These are phyloP conservation scores for Microcebus tavaratra DNA, from an alignment of 2,113 vertebrate genomes.

Conservation along the genomic window DNA sequence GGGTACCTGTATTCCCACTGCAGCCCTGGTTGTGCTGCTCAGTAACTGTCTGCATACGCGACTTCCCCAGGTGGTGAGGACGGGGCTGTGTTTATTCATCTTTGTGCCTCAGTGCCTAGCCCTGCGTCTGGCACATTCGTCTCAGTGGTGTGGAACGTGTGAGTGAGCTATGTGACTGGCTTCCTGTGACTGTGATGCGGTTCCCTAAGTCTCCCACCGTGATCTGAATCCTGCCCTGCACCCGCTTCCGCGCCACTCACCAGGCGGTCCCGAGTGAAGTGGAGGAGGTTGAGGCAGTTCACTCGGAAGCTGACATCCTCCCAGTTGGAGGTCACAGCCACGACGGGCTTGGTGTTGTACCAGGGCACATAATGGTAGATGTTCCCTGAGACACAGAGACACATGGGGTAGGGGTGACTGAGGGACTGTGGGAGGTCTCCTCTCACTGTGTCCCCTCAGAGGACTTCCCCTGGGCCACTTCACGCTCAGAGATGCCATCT, in stretches of 20 bases:
- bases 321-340: constrained; percentile 81
- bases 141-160: background rate
- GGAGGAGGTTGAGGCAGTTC: constrained; percentile 79
- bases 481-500: background rate
- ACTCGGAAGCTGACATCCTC: constrained; percentile 79
- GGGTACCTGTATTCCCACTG: background rate
- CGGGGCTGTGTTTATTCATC: background rate
- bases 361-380: constrained; percentile 84
- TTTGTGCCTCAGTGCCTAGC: background rate
- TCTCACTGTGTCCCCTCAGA: background rate
- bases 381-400: constrained; percentile 74
- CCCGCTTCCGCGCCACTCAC: constrained; percentile 67
- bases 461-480: background rate
- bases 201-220: background rate
- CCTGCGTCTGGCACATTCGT: background rate
- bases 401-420: background rate
- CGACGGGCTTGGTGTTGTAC: constrained; percentile 83
- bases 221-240: background rate
- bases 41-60: fast-evolving
- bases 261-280: constrained; percentile 66
- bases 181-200: background rate
- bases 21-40: background rate
- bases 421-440: background rate
- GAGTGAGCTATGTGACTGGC: background rate
- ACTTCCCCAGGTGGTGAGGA: background rate